These are phyloP conservation scores for Lanius collurio DNA, from an alignment of 2,113 vertebrate genomes.

Conservation along the genomic window DNA sequence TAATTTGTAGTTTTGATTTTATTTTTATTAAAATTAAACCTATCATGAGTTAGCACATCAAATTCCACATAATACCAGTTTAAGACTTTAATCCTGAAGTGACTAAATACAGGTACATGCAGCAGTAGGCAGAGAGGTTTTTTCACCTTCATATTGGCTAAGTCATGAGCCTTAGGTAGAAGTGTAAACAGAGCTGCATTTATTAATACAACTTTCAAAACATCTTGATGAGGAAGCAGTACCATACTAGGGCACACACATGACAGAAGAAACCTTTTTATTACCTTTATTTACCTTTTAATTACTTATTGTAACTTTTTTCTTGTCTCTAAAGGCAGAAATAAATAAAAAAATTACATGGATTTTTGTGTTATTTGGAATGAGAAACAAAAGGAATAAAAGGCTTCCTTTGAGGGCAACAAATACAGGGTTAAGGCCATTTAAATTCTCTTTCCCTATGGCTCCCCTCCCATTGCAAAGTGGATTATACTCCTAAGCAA, in stretches of 20 bases:
- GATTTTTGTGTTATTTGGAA: not conserved
- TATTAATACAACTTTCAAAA: not conserved
- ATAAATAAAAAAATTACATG: not conserved
- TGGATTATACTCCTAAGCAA: not conserved
- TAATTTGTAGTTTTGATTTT: not conserved
- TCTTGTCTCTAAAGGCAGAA: not conserved
- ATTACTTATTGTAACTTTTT: not conserved
- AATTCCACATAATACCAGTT: not conserved
- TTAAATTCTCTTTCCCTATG: not conserved
- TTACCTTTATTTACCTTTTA: not conserved
- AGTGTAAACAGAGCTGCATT: not conserved
- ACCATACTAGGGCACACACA: not conserved
- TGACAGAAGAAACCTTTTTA: not conserved
- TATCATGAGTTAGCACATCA: not conserved
- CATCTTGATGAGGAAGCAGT: not conserved
- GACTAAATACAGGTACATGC: not conserved
- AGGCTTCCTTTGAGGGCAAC: not conserved
- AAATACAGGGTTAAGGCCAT: not conserved
- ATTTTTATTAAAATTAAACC: not conserved
- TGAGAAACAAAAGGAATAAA: not conserved
- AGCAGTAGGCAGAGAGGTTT: not conserved
- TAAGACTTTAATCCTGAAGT: not conserved
- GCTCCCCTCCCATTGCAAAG: not conserved
- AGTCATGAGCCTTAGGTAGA: not conserved
- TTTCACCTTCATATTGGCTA: accelerated